A percentile compares a stretch with the other conserved stretches of the same genome.
phyloP scores from a whole-genome alignment of 2,888 invertebrate genomes.

The Brassicogethes aeneus region DNA sequence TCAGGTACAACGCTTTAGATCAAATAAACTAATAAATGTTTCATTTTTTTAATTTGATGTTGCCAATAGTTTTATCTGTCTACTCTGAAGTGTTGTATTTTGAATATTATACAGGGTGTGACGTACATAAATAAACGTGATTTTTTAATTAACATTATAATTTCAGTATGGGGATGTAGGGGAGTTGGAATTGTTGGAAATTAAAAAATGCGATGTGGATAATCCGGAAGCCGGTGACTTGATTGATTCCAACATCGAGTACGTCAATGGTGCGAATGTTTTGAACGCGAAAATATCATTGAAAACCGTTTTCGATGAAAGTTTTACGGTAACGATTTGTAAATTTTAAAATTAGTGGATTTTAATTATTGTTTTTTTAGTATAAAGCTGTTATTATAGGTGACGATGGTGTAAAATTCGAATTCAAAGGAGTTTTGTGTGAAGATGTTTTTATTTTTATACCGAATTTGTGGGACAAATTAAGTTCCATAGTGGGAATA shows the following conservation, averaged over 20 bases:
- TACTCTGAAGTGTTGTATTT: too few relatives aligned
- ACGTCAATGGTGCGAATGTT: constrained; percentile 2
- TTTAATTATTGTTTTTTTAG: neutral
- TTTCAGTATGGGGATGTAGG: neutral
- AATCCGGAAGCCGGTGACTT: neutral
- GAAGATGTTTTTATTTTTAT: constrained; percentile 1
- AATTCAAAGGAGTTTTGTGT: neutral
- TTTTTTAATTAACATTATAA: neutral
- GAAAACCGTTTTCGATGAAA: constrained; percentile 9
- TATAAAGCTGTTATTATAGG: neutral
- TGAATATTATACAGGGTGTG: too few relatives aligned
- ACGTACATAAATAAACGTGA: neutral
- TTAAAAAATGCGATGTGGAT: neutral
- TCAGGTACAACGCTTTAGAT: too few relatives aligned
- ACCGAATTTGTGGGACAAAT: constrained; percentile 11
- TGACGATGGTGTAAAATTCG: neutral
- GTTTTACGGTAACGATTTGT: constrained; percentile 9
- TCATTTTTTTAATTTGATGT: too few relatives aligned
- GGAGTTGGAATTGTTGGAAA: neutral
- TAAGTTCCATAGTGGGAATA: constrained; percentile 4
- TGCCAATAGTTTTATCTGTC: too few relatives aligned
- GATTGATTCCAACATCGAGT: neutral
- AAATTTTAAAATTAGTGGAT: neutral
- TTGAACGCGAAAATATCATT: constrained; percentile 6
- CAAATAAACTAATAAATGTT: too few relatives aligned